phyloP scores from a whole-genome alignment of 1,140 invertebrate species.

The Hyles vespertilio region DNA sequence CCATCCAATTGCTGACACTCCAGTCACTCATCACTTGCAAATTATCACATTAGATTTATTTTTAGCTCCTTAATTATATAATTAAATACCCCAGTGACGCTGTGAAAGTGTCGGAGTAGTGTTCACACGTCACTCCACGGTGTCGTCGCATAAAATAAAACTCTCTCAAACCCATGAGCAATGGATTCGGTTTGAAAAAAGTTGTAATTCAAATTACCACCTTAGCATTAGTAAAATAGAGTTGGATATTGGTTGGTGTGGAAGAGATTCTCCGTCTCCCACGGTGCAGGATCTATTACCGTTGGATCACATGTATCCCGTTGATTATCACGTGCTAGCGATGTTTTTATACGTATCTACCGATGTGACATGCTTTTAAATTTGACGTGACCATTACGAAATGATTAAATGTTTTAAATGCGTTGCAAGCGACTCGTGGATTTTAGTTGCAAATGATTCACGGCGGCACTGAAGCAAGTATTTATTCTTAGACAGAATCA shows the following conservation, averaged over 20 bases:
- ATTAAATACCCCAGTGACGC: constrained; percentile 12
- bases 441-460: too few species aligned
- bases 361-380: background rate
- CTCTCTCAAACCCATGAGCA: constrained; percentile 25
- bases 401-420: too few species aligned
- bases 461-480: too few species aligned
- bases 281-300: constrained; percentile 40
- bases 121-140: constrained; percentile 52
- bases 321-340: constrained; percentile 2
- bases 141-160: constrained; percentile 47
- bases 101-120: constrained; percentile 39
- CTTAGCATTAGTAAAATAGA: background rate
- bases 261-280: constrained; percentile 25
- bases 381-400: too few species aligned
- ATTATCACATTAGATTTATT: too few species aligned
- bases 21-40: too few species aligned
- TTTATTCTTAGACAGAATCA: too few species aligned
- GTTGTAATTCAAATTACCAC: constrained; percentile 9
- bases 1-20: too few species aligned
- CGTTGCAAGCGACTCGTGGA: too few species aligned
- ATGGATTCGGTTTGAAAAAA: constrained; percentile 3
- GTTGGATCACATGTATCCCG: constrained; percentile 14
- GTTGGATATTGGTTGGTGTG: background rate
- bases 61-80: constrained; percentile 5
- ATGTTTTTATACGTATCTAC: background rate